Evolutionary conservation across 2,113 vertebrate genomes (phyloP), one percentile per base, ranked within the genome.

Genomic region (Nesospiza acunhae): DNA sequence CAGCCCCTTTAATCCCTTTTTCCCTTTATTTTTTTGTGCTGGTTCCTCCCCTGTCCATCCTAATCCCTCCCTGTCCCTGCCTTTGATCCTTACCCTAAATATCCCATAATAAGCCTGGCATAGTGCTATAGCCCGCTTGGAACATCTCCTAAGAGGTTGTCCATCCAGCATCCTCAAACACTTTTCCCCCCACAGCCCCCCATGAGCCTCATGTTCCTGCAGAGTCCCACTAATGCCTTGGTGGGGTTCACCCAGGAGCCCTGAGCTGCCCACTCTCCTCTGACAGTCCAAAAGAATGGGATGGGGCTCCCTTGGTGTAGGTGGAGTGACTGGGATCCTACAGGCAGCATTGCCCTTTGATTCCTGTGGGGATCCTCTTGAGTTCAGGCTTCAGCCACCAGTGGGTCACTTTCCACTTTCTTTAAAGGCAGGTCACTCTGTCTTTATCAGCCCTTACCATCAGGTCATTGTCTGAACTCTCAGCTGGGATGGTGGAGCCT

Each of bases 201-300:
- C 1, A 0, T 6, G 17, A 39, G 11, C 8, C 15, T 30, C 9
- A 2, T 7, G 1, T 1, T 12, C 46, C 46, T 17, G 23, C 50
- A 59, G 41, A 23, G 16, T 26, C 19, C 31, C 15, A 3, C 31
- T 4, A 11, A 10, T 30, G 56, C n/a, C 42, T 62, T 2, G 1
- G 5, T 35, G 70, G 56, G 50, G 20, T 5, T 66, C 74, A 47
- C 12, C 24, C 82, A 15, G 24, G 46, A 46, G 2, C 27, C 27
- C 24, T 10, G 41, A 23, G 27, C 30, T 66, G 68, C 10, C 4
- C 6, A 0, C 15, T 56, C 27, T 69, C 12, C 74, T 70, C 46
- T 3, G 2, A 11, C 2, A 1, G 35, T 3, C 55, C 35, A 28
- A 9, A 47, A n/a, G 53, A 81, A 68, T 3, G 8, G 23, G 16